Evolutionary conservation across 1,140 invertebrate genomes (phyloP).

Genomic region (Saccostrea glomerata): DNA sequence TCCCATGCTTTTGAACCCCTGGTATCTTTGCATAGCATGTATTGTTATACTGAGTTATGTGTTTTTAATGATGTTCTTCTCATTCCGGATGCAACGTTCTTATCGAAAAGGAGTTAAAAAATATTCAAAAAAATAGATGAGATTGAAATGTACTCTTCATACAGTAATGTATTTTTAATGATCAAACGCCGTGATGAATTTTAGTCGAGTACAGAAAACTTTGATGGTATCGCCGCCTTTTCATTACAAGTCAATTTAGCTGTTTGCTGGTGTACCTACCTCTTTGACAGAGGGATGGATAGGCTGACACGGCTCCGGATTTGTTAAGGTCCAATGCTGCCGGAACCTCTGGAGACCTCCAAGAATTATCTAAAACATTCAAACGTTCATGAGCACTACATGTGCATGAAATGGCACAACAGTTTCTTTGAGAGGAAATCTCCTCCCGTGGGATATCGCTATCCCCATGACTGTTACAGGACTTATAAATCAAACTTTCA

Average conservation of each 20-base stretch:
- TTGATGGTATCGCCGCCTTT: constrained; percentile 17
- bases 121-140: constrained; percentile 1
- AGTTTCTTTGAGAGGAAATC: constrained; percentile 63
- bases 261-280: constrained; percentile 59
- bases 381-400: constrained; percentile 72
- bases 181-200: constrained; percentile 31
- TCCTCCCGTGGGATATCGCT: constrained; percentile 64
- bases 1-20: neutral
- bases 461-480: constrained; percentile 55
- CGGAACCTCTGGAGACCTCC: constrained; percentile 67
- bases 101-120: constrained; percentile 21
- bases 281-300: constrained; percentile 74
- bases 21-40: constrained; percentile 14
- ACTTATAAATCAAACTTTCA: constrained; percentile 73
- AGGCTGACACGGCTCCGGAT: constrained; percentile 67
- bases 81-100: constrained; percentile 26
- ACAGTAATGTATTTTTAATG: constrained; percentile 33
- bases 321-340: constrained; percentile 71
- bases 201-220: constrained; percentile 30
- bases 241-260: constrained; percentile 38
- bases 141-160: constrained; percentile 36
- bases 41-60: constrained; percentile 35
- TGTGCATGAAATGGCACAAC: constrained; percentile 73
- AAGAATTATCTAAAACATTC: constrained; percentile 71
- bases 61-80: constrained; percentile 29